Evolutionary conservation across 2,888 invertebrate species (phyloP).

Genomic region (Diabrotica balteata): DNA sequence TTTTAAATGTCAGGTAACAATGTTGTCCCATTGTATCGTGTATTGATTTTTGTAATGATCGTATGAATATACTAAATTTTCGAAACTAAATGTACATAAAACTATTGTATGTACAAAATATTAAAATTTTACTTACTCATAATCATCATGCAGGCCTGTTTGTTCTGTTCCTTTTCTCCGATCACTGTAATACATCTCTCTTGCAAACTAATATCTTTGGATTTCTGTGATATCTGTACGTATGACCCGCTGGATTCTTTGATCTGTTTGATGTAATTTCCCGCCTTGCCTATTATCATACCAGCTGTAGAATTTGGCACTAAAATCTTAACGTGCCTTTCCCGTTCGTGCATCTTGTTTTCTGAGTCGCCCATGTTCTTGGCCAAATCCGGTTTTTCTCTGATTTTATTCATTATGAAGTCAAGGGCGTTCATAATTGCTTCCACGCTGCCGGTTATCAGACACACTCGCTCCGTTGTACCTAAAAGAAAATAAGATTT

Average conservation of each 20-base stretch:
- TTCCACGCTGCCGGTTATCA: constrained; percentile 90
- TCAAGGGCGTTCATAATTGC: constrained; percentile 91
- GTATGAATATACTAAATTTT: too few relatives aligned
- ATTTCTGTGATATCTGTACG: constrained; percentile 96
- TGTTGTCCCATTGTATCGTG: too few relatives aligned
- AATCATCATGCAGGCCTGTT: constrained; percentile 91
- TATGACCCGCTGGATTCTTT: constrained; percentile 94
- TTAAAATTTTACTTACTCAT: constrained; percentile 61
- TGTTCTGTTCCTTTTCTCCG: constrained; percentile 90
- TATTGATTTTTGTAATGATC: too few relatives aligned
- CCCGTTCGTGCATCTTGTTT: constrained; percentile 86
- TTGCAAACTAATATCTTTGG: constrained; percentile 89
- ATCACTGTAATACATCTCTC: constrained; percentile 96
- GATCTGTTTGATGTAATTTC: constrained; percentile 94
- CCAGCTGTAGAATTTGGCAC: constrained; percentile 97
- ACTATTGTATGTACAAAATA: too few relatives aligned
- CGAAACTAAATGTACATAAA: too few relatives aligned
- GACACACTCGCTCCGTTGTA: constrained; percentile 91
- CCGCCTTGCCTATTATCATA: constrained; percentile 95
- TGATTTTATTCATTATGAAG: constrained; percentile 95
- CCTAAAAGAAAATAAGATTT: constrained; percentile 64
- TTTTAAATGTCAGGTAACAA: too few relatives aligned
- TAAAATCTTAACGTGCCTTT: constrained; percentile 94
- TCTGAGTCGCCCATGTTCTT: constrained; percentile 81
- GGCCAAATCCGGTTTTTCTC: constrained; percentile 90